phyloP scores from a whole-genome alignment of 2,888 invertebrate genomes.

The Sinotaia quadrata region DNA sequence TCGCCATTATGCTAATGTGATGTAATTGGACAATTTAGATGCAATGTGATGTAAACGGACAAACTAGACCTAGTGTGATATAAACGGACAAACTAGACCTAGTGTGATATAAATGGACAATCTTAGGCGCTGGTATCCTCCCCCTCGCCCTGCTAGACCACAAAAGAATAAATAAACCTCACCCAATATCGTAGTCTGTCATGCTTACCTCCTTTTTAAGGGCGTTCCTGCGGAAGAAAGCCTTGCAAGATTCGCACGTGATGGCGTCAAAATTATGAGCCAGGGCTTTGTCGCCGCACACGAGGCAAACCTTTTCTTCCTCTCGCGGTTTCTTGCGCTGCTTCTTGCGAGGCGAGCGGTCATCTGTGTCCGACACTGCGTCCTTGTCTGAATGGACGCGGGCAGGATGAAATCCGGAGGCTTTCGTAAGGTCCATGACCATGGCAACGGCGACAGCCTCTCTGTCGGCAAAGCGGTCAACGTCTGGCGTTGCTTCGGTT shows the following conservation, averaged over 20 bases:
- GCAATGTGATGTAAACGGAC: too few species aligned
- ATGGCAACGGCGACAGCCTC: slow-evolving; percentile 20
- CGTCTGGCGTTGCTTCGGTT: neutral
- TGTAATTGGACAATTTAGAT: too few species aligned
- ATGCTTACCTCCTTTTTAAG: slow-evolving; percentile 82
- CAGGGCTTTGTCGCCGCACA: slow-evolving; percentile 90
- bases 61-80: too few species aligned
- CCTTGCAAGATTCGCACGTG: slow-evolving; percentile 97
- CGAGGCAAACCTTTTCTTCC: slow-evolving; percentile 54
- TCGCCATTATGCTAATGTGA: too few species aligned
- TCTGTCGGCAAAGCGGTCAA: slow-evolving; percentile 16
- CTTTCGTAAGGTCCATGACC: slow-evolving; percentile 22
- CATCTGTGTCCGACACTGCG: neutral
- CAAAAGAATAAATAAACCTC: too few species aligned
- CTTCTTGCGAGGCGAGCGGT: slow-evolving; percentile 21
- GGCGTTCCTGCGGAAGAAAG: slow-evolving; percentile 95
- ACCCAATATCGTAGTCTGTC: too few species aligned
- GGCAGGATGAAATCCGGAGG: neutral
- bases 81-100: too few species aligned
- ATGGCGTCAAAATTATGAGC: slow-evolving; percentile 97
- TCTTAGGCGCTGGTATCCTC: too few species aligned
- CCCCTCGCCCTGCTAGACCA: too few species aligned
- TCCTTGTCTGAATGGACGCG: neutral
- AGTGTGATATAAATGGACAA: too few species aligned
- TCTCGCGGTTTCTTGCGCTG: slow-evolving; percentile 62